A percentile compares a stretch with the other conserved stretches of the same genome.
These are phyloP conservation scores for Ptilorrhoa leucosticta DNA, from an alignment of 2,113 vertebrate species.

Conservation along the genomic window DNA sequence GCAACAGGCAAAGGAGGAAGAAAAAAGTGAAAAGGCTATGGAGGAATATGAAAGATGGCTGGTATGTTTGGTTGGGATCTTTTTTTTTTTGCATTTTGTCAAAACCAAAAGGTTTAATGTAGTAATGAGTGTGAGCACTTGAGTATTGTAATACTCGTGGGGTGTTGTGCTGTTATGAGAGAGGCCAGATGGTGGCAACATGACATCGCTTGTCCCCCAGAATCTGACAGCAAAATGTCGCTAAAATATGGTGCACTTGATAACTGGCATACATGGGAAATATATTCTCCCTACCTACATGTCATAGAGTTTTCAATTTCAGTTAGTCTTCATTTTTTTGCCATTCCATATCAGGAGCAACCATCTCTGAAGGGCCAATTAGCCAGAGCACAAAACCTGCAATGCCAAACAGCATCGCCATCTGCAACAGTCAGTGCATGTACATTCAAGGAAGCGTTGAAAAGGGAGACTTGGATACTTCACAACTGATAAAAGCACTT, in stretches of 20 bases:
- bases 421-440: neutral
- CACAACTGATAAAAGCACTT: neutral
- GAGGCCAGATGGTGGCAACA: conserved; percentile 8
- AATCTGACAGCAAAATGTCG: neutral
- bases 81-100: neutral
- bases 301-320: neutral
- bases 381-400: neutral
- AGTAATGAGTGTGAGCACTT: neutral
- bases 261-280: neutral
- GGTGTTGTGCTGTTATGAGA: neutral
- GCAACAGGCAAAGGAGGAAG: conserved; percentile 77
- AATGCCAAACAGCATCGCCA: neutral
- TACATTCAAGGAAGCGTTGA: neutral
- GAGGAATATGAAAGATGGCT: conserved; percentile 89
- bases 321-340: neutral
- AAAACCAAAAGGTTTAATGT: neutral
- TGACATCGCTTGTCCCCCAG: neutral
- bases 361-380: neutral
- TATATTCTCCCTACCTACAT: neutral
- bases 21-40: conserved; percentile 81
- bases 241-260: rapidly evolving
- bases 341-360: neutral
- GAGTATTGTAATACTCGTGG: rapidly evolving
- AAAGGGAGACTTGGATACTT: neutral
- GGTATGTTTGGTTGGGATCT: conserved; percentile 67